Evolutionary conservation across 2,888 invertebrate species (phyloP).

Genomic region (Nomada fabriciana): DNA sequence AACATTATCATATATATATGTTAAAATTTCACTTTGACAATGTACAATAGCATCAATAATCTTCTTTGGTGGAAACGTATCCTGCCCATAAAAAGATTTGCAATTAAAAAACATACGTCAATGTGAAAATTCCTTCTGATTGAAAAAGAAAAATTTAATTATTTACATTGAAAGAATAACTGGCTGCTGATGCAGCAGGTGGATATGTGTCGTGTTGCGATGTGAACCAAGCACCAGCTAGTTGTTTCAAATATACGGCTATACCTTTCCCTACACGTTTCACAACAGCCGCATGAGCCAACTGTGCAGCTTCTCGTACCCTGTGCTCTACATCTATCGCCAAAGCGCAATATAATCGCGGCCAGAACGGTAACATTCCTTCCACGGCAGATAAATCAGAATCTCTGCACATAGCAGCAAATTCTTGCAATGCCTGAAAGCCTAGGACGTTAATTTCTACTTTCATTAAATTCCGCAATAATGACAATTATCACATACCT

Average conservation of each 20-base stretch:
- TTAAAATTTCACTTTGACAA: constrained; percentile 92
- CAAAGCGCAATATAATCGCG: constrained; percentile 90
- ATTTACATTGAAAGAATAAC: constrained; percentile 87
- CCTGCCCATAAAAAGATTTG: constrained; percentile 83
- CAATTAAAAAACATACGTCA: neutral
- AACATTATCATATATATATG: constrained; percentile 90
- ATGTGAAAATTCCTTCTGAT: neutral
- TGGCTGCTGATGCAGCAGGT: constrained; percentile 91
- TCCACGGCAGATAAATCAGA: constrained; percentile 89
- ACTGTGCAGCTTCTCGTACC: constrained; percentile 92
- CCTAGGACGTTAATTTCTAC: neutral
- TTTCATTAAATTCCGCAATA: neutral
- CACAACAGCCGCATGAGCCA: constrained; percentile 90
- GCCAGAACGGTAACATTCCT: constrained; percentile 92
- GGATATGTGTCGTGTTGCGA: constrained; percentile 94
- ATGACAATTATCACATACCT: constrained; percentile 86
- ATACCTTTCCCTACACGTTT: constrained; percentile 90
- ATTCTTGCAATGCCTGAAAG: constrained; percentile 92
- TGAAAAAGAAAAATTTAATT: neutral
- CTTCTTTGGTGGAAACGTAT: constrained; percentile 92
- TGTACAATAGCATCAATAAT: constrained; percentile 91
- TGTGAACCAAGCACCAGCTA: constrained; percentile 94
- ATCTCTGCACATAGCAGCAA: constrained; percentile 89
- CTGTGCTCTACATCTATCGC: constrained; percentile 92
- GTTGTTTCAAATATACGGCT: constrained; percentile 91